Evolutionary conservation across 2,113 vertebrate species (phyloP).

Genomic region (Poecilia latipinna): DNA sequence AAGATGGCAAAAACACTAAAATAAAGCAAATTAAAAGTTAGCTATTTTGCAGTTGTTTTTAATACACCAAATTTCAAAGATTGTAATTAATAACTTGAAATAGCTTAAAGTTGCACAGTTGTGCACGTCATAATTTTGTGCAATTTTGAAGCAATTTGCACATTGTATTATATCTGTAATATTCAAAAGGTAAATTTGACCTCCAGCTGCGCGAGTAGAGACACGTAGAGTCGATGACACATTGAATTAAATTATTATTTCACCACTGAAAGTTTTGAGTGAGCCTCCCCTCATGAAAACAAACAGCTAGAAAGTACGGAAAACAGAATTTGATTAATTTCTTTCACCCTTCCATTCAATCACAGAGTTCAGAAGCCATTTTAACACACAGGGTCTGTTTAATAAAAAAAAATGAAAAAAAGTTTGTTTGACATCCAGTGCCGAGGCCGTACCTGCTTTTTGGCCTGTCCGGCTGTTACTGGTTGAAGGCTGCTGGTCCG

Average conservation of each 20-base stretch:
- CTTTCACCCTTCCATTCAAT: constrained; percentile 57
- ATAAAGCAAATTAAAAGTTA: background rate
- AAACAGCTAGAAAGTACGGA: constrained; percentile 32
- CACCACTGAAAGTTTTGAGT: constrained; percentile 11
- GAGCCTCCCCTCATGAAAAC: constrained; percentile 50
- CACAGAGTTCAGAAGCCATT: constrained; percentile 40
- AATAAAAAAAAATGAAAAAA: constrained; percentile 72
- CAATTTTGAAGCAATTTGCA: background rate
- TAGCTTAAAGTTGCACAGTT: too few relatives aligned
- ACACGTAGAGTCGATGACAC: background rate
- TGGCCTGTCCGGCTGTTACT: constrained; percentile 68
- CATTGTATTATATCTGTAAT: background rate
- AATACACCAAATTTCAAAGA: too few relatives aligned
- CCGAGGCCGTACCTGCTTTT: constrained; percentile 57
- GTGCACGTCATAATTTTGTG: background rate
- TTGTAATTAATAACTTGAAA: too few relatives aligned
- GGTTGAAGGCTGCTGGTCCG: constrained; percentile 62
- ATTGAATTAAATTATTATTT: constrained; percentile 2
- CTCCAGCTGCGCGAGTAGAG: background rate
- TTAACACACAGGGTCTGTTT: constrained; percentile 70
- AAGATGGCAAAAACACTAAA: background rate
- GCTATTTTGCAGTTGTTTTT: background rate
- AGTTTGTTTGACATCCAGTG: constrained; percentile 77
- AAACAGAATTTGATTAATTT: constrained; percentile 58
- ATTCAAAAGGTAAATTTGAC: background rate